Evolutionary conservation across 2,797 vertebrate species (phyloP), one percentile per base, ranked within the genome.

Genomic region (Anabas testudineus): DNA sequence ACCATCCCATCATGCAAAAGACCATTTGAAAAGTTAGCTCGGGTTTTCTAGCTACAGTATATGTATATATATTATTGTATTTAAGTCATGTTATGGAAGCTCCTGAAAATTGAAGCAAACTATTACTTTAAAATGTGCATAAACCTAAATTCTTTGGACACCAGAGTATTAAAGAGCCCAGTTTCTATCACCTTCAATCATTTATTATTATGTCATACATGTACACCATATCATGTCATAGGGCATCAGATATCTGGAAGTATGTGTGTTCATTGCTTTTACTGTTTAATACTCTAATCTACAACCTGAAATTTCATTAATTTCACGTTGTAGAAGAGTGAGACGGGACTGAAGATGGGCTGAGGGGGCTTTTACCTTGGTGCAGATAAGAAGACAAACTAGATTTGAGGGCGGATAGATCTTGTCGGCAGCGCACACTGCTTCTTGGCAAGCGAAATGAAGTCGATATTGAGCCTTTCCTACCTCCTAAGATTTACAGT

Each of bases 401-500:
- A 83, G 80, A 90, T 89, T 80, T 76, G 81, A 78, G 82, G 84
- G 74, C 2, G 66, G 87, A 90, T 91, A 87, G 91, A 90, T 89
- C 84, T 89, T 86, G 90, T 91, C 81, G 41, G 76, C 89, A 86
- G 83, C 76, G 21, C 84, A 76, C 53, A 69, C 83, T 67, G 71
- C 61, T 77, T 89, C 82, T 88, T 92, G 90, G 89, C 89, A 89
- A 76, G 82, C 76, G 32, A 81, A 79, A 81, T 70, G 12, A 83
- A 81, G 90, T 88, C 84, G 53, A 89, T 89, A 89, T 68, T 42
- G 83, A 90, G 80, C 34, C 75, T 86, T 82, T 88, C 79, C 78
- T 85, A 73, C 82, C 85, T 68, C 79, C 81, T 67, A 77, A 88
- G 90, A 92, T 91, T 90, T 91, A 89, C 84, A 87, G 86, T 86